These are phyloP conservation scores for Pluvianellus socialis DNA, from an alignment of 2,113 vertebrate species.

Conservation along the genomic window DNA sequence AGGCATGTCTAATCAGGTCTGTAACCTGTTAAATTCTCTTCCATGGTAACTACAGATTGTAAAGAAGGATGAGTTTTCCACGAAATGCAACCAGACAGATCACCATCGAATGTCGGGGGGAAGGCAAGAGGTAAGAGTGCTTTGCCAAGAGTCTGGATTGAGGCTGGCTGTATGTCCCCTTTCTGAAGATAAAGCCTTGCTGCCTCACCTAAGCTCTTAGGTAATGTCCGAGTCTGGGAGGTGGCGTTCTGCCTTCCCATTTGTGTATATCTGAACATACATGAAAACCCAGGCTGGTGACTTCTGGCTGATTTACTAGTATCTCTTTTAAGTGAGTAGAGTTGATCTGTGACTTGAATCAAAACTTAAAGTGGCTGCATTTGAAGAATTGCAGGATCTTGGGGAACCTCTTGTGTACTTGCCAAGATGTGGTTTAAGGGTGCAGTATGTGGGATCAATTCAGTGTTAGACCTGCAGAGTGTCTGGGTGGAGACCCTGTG, in stretches of 20 bases:
- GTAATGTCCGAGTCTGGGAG: background rate
- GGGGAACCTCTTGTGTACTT: background rate
- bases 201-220: background rate
- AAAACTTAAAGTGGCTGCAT: background rate
- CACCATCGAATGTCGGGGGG: slow-evolving; percentile 97
- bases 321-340: background rate
- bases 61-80: slow-evolving; percentile 97
- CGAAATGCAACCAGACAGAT: slow-evolving; percentile 97
- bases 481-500: no score
- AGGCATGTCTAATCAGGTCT: background rate
- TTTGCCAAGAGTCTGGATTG: background rate
- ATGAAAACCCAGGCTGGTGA: background rate
- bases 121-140: slow-evolving; percentile 87
- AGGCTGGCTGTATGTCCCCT: background rate
- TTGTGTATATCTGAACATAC: background rate
- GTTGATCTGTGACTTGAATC: background rate
- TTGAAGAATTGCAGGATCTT: background rate
- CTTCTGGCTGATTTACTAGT: background rate
- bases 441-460: background rate
- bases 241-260: background rate
- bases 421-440: background rate
- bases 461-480: background rate
- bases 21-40: background rate
- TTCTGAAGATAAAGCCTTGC: background rate
- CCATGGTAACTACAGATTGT: slow-evolving; percentile 77